Evolutionary conservation across 2,888 invertebrate species (phyloP).

Genomic region (Pecten maximus): DNA sequence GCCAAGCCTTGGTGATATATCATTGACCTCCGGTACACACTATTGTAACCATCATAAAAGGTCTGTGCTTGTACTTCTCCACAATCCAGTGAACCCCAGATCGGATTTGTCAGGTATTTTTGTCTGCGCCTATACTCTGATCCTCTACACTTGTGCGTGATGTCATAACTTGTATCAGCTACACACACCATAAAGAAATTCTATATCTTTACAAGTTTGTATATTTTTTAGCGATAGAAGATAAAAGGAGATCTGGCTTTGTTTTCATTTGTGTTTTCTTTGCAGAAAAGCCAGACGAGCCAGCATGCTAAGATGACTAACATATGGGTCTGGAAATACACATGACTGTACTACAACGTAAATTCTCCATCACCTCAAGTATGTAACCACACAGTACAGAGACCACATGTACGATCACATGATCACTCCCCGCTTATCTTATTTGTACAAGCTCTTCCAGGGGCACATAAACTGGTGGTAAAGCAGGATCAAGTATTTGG

Average conservation of each 20-base stretch:
- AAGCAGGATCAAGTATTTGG: not conserved
- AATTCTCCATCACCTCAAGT: not conserved
- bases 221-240: not conserved
- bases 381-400: not conserved
- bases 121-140: not conserved
- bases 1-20: constrained; percentile 28
- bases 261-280: not conserved
- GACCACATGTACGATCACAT: constrained; percentile 17
- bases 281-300: not conserved
- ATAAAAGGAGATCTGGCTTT: not conserved
- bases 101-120: not conserved
- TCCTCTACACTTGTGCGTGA: not conserved
- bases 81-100: not conserved
- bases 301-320: not conserved
- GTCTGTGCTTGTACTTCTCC: not conserved
- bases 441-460: constrained; percentile 31
- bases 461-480: not conserved
- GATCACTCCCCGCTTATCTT: not conserved
- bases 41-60: not conserved
- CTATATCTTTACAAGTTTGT: not conserved
- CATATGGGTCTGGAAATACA: constrained; percentile 4
- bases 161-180: not conserved
- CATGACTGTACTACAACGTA: constrained; percentile 6
- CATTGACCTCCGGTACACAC: not conserved
- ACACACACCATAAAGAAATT: not conserved